phyloP scores from a whole-genome alignment of 1,140 invertebrate species.

The Vanessa atalanta region DNA sequence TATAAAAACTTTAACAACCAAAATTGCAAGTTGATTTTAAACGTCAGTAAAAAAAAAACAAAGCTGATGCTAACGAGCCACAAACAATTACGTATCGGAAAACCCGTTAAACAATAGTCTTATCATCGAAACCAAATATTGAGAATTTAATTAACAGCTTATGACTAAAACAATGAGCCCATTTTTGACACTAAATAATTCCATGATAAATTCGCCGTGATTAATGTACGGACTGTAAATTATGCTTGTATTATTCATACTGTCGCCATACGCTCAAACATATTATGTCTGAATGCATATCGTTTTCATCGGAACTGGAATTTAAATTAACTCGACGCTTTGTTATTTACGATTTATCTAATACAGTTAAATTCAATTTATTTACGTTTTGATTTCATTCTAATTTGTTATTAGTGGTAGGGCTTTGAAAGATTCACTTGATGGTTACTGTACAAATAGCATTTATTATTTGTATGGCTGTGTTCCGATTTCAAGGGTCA shows the following conservation, averaged over 20 bases:
- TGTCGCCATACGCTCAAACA: slow-evolving; percentile 26
- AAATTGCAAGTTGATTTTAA: neutral
- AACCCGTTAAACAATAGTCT: slow-evolving; percentile 3
- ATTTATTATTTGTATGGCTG: no score
- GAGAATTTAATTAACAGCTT: slow-evolving; percentile 28
- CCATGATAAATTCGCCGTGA: slow-evolving; percentile 29
- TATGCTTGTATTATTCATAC: slow-evolving; percentile 34
- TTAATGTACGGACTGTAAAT: slow-evolving; percentile 36
- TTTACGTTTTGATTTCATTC: neutral
- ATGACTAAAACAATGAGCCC: slow-evolving; percentile 33
- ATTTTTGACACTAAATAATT: slow-evolving; percentile 37
- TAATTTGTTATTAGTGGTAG: neutral
- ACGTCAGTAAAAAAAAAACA: neutral
- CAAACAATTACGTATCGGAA: slow-evolving; percentile 1
- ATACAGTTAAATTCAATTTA: neutral
- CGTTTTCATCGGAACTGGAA: slow-evolving; percentile 15
- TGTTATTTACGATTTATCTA: slow-evolving; percentile 4
- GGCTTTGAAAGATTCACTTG: no score
- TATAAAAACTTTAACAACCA: neutral
- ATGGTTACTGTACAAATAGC: no score
- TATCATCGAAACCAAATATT: slow-evolving; percentile 21
- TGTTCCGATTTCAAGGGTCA: no score
- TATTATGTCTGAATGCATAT: slow-evolving; percentile 19
- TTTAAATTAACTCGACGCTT: neutral
- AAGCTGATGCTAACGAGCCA: neutral